Conservation (phyloP, 2,888 invertebrate genomes). For the Helleia helle region DNA sequence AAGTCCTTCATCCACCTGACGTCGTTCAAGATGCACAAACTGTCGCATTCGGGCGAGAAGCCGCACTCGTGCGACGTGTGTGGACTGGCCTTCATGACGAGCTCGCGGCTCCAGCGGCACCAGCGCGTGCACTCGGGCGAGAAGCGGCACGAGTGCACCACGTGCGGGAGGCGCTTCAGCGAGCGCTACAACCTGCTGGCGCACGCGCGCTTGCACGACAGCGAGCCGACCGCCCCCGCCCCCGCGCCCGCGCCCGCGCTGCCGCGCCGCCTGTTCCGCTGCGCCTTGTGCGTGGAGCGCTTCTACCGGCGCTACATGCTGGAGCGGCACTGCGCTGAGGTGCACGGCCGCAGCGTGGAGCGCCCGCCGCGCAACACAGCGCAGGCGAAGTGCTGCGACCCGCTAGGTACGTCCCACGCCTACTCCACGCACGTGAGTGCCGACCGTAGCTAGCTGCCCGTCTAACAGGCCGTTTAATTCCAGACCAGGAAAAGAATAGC, state of each 20-base stretch:
- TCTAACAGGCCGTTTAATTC: too few relatives aligned
- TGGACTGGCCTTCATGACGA: conserved; percentile 75
- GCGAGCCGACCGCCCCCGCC: conserved; percentile 12
- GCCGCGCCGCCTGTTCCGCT: conserved; percentile 53
- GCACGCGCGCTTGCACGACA: conserved; percentile 39
- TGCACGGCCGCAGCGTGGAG: conserved; percentile 60
- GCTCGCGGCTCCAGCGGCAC: conserved; percentile 79
- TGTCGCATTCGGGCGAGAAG: conserved; percentile 77
- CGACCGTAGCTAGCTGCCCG: too few relatives aligned
- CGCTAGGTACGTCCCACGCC: background rate
- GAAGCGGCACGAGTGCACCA: conserved; percentile 70
- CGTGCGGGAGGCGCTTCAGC: conserved; percentile 75
- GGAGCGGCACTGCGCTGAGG: conserved; percentile 55
- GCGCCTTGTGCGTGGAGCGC: conserved; percentile 53
- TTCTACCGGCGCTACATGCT: conserved; percentile 63
- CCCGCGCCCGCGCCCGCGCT: too few relatives aligned
- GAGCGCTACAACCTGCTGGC: conserved; percentile 70
- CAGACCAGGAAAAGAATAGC: too few relatives aligned
- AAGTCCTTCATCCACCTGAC: conserved; percentile 80
- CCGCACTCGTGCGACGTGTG: conserved; percentile 75
- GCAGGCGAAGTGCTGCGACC: conserved; percentile 33
- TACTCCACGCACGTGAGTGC: too few relatives aligned
- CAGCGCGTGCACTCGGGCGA: conserved; percentile 79
- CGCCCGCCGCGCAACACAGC: conserved; percentile 65
- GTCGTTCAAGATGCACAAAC: conserved; percentile 79